A percentile compares a stretch with the other conserved stretches of the same genome.
These are phyloP conservation scores for Bucorvus abyssinicus DNA, from an alignment of 2,797 vertebrate genomes.

Conservation along the genomic window DNA sequence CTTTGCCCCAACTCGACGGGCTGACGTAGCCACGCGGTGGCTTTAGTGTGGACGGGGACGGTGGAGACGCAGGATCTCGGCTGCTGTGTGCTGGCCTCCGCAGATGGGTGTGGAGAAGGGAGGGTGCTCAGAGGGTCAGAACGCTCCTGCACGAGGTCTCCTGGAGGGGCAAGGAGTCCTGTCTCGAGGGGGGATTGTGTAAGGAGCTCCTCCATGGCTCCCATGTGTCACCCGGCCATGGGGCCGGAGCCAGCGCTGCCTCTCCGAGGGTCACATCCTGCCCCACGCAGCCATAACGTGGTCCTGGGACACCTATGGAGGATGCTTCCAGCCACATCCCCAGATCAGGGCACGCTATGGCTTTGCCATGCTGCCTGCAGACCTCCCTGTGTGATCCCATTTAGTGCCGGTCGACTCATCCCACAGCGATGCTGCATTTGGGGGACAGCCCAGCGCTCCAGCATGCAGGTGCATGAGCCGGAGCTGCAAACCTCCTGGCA, in stretches of 20 bases:
- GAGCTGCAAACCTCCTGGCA: not conserved
- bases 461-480: fast-evolving
- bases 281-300: fast-evolving
- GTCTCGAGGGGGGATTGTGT: too few species aligned
- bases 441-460: not conserved
- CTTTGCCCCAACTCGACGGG: not conserved
- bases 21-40: not conserved
- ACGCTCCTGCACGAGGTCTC: not conserved
- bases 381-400: not conserved
- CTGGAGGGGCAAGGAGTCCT: not conserved
- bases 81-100: not conserved
- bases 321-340: not conserved
- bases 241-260: fast-evolving
- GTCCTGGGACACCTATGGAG: not conserved
- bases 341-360: fast-evolving
- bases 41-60: not conserved
- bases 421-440: not conserved
- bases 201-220: not conserved
- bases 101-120: not conserved
- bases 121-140: not conserved
- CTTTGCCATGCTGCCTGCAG: not conserved
- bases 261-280: not conserved
- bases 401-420: not conserved
- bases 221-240: fast-evolving
- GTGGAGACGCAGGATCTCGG: not conserved